A percentile compares a stretch with the other conserved stretches of the same genome.
Evolutionary conservation across 2,113 vertebrate genomes (phyloP).

Genomic region (Poeciliopsis prolifica): DNA sequence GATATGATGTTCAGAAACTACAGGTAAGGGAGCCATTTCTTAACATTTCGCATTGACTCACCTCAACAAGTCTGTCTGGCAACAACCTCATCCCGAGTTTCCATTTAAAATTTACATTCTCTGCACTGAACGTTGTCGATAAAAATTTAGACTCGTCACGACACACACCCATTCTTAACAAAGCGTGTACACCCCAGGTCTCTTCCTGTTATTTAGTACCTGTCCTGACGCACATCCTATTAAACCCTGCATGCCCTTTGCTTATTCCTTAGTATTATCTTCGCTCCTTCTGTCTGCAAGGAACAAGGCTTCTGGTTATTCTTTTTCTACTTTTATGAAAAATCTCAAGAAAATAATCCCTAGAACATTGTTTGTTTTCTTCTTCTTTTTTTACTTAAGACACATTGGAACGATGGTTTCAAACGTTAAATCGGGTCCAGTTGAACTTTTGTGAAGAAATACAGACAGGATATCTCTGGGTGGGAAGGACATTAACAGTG

Average conservation of each 20-base stretch:
- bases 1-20: background rate
- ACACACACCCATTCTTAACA: slow-evolving; percentile 77
- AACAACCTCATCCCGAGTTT: background rate
- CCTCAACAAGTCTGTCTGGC: background rate
- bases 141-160: slow-evolving; percentile 53
- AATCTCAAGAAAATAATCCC: background rate
- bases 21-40: background rate
- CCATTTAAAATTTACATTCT: background rate
- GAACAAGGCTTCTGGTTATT: background rate
- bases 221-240: slow-evolving; percentile 82
- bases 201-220: slow-evolving; percentile 85
- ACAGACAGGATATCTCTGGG: slow-evolving; percentile 60
- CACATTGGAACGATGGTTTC: slow-evolving; percentile 11
- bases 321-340: background rate
- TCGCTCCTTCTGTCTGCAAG: slow-evolving; percentile 4
- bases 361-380: background rate
- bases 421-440: slow-evolving; percentile 36
- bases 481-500: slow-evolving; percentile 61
- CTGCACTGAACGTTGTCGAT: slow-evolving; percentile 27
- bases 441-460: slow-evolving; percentile 51
- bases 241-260: slow-evolving; percentile 76
- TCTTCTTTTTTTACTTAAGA: background rate
- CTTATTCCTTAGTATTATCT: slow-evolving; percentile 43
- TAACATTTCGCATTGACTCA: background rate
- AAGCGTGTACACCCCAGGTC: slow-evolving; percentile 75